phyloP scores from a whole-genome alignment of 2,797 vertebrate genomes.

The Scomberomorus guttatus region DNA sequence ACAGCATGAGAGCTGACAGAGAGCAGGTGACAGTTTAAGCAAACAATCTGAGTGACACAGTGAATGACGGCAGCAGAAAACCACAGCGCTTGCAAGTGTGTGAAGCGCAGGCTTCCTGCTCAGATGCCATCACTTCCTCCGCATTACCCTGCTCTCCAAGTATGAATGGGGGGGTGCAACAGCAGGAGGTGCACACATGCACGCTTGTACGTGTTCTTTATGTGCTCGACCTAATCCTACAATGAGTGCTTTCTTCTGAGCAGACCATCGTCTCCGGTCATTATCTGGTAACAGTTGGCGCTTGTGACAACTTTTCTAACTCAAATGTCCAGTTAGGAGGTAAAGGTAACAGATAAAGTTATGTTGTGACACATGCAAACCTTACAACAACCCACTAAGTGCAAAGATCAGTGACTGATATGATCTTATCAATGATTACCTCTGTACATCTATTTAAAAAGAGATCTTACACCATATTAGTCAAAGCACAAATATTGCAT shows the following conservation, averaged over 20 bases:
- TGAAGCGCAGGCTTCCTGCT: slow-evolving; percentile 81
- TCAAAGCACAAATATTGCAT: not conserved
- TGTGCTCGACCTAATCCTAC: not conserved
- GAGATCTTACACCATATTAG: not conserved
- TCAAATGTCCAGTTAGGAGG: slow-evolving; percentile 4
- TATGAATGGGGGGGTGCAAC: slow-evolving; percentile 76
- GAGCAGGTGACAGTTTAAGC: slow-evolving; percentile 54
- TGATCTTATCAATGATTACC: slow-evolving; percentile 16
- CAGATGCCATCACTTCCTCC: slow-evolving; percentile 85
- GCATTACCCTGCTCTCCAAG: slow-evolving; percentile 66
- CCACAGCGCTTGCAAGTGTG: slow-evolving; percentile 75
- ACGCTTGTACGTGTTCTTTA: not conserved
- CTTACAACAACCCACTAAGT: slow-evolving; percentile 8
- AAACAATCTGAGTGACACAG: slow-evolving; percentile 58
- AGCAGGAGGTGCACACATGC: slow-evolving; percentile 45
- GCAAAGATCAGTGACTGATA: not conserved
- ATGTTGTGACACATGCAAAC: slow-evolving; percentile 20
- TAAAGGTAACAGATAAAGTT: slow-evolving; percentile 24
- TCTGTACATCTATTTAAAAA: not conserved
- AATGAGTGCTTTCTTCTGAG: slow-evolving; percentile 9
- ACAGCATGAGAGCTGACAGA: slow-evolving; percentile 1
- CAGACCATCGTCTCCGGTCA: not conserved
- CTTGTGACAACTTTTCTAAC: slow-evolving; percentile 6
- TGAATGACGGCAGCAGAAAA: slow-evolving; percentile 81
- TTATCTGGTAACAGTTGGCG: not conserved